phyloP scores from a whole-genome alignment of 2,888 invertebrate species.

The Didymodactylos carnosus region DNA sequence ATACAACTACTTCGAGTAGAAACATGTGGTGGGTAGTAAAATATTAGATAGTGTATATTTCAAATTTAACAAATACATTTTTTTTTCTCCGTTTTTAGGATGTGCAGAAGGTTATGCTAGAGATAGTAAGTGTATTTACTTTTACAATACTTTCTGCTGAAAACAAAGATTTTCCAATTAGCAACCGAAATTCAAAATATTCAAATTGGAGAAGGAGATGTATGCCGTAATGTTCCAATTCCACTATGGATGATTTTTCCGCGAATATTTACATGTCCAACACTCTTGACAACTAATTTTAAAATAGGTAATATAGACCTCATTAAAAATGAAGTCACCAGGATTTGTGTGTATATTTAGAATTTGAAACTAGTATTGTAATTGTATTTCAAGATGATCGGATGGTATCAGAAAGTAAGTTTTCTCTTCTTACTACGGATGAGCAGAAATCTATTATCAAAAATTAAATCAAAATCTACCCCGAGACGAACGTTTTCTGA shows the following conservation, averaged over 20 bases:
- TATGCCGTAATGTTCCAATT: constrained; percentile 55
- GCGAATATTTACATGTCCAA: constrained; percentile 77
- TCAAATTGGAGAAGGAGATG: constrained; percentile 81
- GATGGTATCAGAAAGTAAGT: constrained; percentile 59
- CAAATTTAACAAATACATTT: no score
- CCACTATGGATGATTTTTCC: constrained; percentile 90
- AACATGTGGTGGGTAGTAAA: constrained; percentile 81
- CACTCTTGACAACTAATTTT: constrained; percentile 67
- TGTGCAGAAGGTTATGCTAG: constrained; percentile 53
- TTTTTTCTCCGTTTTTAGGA: no score
- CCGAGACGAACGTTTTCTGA: no score
- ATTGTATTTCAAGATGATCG: constrained; percentile 78
- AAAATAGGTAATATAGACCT: constrained; percentile 53
- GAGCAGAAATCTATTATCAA: no score
- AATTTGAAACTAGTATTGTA: constrained; percentile 79
- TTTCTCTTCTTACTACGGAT: neutral
- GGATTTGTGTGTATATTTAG: constrained; percentile 44
- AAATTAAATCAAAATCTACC: no score
- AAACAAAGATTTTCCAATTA: constrained; percentile 30
- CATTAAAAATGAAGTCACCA: neutral
- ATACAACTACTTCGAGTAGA: constrained; percentile 79
- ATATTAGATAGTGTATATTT: constrained; percentile 50
- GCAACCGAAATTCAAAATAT: constrained; percentile 95
- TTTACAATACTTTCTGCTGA: neutral
- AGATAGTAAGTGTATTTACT: constrained; percentile 52